These are phyloP conservation scores for Gryllus bimaculatus DNA, from an alignment of 1,140 invertebrate species.

Conservation along the genomic window DNA sequence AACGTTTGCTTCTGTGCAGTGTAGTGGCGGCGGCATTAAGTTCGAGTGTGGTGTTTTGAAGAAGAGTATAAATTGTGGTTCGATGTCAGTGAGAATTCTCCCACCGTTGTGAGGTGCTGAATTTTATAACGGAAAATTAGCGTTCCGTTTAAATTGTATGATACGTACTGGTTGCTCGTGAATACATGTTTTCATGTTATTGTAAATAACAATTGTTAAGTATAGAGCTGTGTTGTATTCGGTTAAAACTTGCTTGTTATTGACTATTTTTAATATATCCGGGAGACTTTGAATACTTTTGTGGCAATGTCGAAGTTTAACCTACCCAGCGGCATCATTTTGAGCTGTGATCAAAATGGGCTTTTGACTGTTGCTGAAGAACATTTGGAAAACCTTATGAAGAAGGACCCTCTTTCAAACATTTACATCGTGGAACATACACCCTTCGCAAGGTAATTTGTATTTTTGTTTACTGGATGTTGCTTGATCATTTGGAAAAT, in stretches of 20 bases:
- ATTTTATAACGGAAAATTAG: neutral
- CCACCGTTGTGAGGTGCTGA: neutral
- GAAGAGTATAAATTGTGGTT: neutral
- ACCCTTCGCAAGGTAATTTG: constrained; percentile 52
- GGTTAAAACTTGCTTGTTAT: neutral
- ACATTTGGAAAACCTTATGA: constrained; percentile 45
- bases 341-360: constrained; percentile 37
- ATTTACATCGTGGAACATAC: constrained; percentile 58
- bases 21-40: neutral
- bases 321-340: constrained; percentile 15
- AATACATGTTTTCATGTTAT: neutral
- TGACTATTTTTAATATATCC: neutral
- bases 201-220: neutral
- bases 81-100: neutral
- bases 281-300: neutral
- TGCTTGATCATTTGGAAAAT: neutral
- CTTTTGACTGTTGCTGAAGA: constrained; percentile 50
- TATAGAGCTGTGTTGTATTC: neutral
- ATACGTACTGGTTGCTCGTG: neutral
- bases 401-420: constrained; percentile 50
- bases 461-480: neutral
- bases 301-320: constrained; percentile 16
- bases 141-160: neutral
- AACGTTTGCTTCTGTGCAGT: neutral
- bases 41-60: neutral